Evolutionary conservation across 1,140 invertebrate genomes (phyloP).

Genomic region (Apis laboriosa): DNA sequence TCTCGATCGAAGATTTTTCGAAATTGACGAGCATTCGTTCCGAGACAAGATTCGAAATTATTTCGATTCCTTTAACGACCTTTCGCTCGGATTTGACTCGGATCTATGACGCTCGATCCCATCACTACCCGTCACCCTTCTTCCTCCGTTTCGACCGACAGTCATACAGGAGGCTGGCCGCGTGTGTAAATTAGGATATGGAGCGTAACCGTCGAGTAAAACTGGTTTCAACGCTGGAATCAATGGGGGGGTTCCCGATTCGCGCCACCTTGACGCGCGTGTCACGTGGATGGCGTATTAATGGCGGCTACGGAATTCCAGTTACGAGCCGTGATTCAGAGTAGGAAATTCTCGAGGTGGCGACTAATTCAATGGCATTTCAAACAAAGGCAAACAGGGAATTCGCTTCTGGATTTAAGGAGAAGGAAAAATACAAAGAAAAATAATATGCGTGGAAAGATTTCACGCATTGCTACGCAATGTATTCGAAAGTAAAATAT

Average conservation of each 20-base stretch:
- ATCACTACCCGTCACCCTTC: slow-evolving; percentile 21
- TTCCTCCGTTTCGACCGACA: neutral
- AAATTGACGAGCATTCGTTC: too few relatives aligned
- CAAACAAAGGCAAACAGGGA: too few relatives aligned
- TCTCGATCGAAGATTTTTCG: neutral
- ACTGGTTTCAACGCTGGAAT: slow-evolving; percentile 61
- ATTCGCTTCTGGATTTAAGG: neutral
- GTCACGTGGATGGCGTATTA: slow-evolving; percentile 62
- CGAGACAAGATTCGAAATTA: too few relatives aligned
- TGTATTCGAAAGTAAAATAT: too few relatives aligned
- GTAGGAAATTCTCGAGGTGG: slow-evolving; percentile 10
- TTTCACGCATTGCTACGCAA: too few relatives aligned
- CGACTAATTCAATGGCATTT: neutral
- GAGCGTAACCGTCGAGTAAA: slow-evolving; percentile 58
- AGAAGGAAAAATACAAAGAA: neutral
- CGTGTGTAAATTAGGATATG: slow-evolving; percentile 53
- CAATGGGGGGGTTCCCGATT: slow-evolving; percentile 49
- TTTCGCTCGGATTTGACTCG: too few relatives aligned
- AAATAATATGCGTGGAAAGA: too few relatives aligned
- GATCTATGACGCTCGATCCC: too few relatives aligned
- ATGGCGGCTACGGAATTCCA: slow-evolving; percentile 57
- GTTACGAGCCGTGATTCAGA: slow-evolving; percentile 57
- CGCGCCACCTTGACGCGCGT: slow-evolving; percentile 49
- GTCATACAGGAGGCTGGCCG: neutral
- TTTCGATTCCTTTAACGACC: neutral